Evolutionary conservation across 2,113 vertebrate species (phyloP).

Genomic region (Nothocercus julius): DNA sequence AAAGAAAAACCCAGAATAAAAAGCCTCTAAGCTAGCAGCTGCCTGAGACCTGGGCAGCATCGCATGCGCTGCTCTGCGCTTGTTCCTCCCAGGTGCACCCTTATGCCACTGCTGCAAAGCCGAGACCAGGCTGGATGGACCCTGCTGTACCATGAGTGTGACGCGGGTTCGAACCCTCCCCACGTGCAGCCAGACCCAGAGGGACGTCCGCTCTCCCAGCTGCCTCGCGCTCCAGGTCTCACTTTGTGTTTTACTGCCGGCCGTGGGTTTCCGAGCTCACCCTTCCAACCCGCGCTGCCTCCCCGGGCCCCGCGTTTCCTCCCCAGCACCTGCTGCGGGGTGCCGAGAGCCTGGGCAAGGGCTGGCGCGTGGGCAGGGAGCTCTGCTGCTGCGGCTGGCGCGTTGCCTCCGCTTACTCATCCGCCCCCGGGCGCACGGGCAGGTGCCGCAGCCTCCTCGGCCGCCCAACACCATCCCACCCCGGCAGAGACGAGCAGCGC

Average conservation of each 20-base stretch:
- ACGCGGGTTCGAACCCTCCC: not conserved
- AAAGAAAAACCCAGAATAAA: not conserved
- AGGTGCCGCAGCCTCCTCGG: not conserved
- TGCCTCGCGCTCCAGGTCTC: no score
- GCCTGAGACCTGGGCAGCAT: not conserved
- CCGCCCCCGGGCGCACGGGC: not conserved
- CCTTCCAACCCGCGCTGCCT: not conserved
- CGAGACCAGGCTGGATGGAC: not conserved
- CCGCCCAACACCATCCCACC: not conserved
- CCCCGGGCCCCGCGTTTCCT: not conserved
- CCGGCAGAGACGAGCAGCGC: accelerated
- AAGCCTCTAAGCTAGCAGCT: not conserved
- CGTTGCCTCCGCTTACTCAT: not conserved
- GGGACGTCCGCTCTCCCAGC: not conserved
- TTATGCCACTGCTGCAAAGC: not conserved
- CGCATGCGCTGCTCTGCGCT: not conserved
- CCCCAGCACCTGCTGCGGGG: not conserved
- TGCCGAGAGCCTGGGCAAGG: not conserved
- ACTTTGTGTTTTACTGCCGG: not conserved
- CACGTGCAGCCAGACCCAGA: not conserved
- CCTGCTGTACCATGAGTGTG: not conserved
- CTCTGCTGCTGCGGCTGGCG: not conserved
- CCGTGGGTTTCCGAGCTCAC: not conserved
- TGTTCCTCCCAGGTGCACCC: not conserved
- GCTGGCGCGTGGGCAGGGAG: not conserved